These are phyloP conservation scores for Triplophysa yarkandensis DNA, from an alignment of 2,797 vertebrate species.

Conservation along the genomic window DNA sequence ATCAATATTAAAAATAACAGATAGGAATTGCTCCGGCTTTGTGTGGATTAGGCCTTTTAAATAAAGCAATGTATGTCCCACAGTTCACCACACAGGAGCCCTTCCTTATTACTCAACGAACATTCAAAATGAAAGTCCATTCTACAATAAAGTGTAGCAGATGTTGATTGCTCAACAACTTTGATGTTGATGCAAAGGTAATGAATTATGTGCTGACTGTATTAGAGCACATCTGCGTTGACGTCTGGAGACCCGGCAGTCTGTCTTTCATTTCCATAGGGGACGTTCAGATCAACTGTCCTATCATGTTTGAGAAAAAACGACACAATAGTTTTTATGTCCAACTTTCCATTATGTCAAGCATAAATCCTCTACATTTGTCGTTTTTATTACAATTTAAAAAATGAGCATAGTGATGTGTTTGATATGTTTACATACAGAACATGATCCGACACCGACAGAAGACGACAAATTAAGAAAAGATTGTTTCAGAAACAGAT, in stretches of 20 bases:
- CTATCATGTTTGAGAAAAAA: constrained; percentile 47
- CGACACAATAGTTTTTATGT: constrained; percentile 17
- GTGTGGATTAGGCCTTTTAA: too few species aligned
- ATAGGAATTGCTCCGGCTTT: too few species aligned
- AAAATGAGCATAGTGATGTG: background rate
- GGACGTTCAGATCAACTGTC: constrained; percentile 37
- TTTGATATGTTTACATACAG: background rate
- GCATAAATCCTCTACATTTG: constrained; percentile 8
- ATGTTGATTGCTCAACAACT: background rate
- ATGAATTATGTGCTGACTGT: background rate
- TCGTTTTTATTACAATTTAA: background rate
- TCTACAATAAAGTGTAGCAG: background rate
- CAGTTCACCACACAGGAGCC: background rate
- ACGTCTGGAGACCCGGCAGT: background rate
- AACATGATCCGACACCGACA: background rate
- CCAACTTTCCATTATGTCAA: constrained; percentile 10
- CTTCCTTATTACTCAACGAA: background rate
- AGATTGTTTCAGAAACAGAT: background rate
- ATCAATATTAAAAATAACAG: too few species aligned
- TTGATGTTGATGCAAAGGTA: background rate
- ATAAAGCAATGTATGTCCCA: background rate
- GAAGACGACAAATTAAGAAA: background rate
- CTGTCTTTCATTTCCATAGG: constrained; percentile 18
- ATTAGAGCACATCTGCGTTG: background rate
- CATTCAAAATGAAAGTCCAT: background rate